Evolutionary conservation across 2,888 invertebrate genomes (phyloP), one percentile per base, ranked within the genome.

Genomic region (Eupithecia insigniata): DNA sequence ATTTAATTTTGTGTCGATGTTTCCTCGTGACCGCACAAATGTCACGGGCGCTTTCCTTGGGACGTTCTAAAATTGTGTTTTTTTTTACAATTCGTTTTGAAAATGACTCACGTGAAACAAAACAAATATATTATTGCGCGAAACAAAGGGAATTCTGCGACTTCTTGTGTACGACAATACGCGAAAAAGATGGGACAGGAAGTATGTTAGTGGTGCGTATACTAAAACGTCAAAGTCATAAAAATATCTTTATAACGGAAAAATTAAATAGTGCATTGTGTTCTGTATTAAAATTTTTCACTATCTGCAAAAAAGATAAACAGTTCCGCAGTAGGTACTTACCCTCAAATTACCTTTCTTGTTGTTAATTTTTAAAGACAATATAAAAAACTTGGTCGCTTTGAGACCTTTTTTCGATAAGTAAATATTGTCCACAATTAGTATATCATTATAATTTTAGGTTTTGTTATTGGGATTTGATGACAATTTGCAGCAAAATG

Each of bases 31-130:
- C 51, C 71, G 39, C 70, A 64, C 69, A 81, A 86, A 87, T 85
- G 89, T 87, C 88, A 88, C 74, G 87, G 89, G 78, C 83, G 78
- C 86, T 87, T 88, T 88, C 84, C 82, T 76, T 62, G 71, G 36
- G 62, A 43, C 64, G 34, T 64, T 73, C 69, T 70, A 73, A 73
- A 65, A 73, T 2, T 65, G 22, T 62, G 64, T 64, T 64, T 36
- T 22, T 36, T 22, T 64, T 64, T 64, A 64, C 36, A 36, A 36
- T 58, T 58, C 58, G 58, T 36, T 36, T 22, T 62, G 62, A 22
- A 32, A 30, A 60, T 62, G 62, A n/a, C 30, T 64, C 64, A 39
- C 36, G 64, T 64, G 64, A 26, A n/a, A 36, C n/a, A 36, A 14
- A 64, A 39, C 64, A 66, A 64, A 34, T 14, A 26, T 62, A 22